These are phyloP conservation scores for Alethe diademata DNA, from an alignment of 2,113 vertebrate genomes.

Conservation along the genomic window DNA sequence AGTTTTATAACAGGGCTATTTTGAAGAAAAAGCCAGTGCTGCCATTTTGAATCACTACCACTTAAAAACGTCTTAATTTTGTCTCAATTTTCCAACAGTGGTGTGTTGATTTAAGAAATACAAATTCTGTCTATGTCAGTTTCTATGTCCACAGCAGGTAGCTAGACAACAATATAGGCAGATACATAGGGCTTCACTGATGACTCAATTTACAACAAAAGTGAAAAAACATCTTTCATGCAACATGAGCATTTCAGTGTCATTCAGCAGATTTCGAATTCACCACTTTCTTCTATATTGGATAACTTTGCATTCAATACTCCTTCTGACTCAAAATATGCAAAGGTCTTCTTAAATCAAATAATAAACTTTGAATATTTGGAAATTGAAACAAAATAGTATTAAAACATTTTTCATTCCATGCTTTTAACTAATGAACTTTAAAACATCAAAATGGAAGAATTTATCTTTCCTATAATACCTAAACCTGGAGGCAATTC, in stretches of 20 bases:
- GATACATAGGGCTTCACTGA: neutral
- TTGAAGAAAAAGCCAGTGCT: neutral
- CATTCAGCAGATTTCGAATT: neutral
- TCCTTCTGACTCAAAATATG: neutral
- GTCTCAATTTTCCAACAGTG: neutral
- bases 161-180: neutral
- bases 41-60: neutral
- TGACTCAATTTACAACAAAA: neutral
- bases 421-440: neutral
- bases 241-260: neutral
- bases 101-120: neutral
- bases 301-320: neutral
- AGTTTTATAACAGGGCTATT: neutral
- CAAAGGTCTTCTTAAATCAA: neutral
- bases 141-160: neutral
- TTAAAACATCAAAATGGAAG: neutral
- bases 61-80: neutral
- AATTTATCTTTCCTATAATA: neutral
- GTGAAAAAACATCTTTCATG: accelerated
- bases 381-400: neutral
- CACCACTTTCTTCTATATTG: neutral
- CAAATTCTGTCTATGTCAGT: neutral
- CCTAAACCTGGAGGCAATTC: neutral
- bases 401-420: neutral
- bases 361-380: neutral